A percentile compares a stretch with the other conserved stretches of the same genome.
Conservation (phyloP, 1,140 invertebrate genomes). For the Oedothorax gibbosus region DNA sequence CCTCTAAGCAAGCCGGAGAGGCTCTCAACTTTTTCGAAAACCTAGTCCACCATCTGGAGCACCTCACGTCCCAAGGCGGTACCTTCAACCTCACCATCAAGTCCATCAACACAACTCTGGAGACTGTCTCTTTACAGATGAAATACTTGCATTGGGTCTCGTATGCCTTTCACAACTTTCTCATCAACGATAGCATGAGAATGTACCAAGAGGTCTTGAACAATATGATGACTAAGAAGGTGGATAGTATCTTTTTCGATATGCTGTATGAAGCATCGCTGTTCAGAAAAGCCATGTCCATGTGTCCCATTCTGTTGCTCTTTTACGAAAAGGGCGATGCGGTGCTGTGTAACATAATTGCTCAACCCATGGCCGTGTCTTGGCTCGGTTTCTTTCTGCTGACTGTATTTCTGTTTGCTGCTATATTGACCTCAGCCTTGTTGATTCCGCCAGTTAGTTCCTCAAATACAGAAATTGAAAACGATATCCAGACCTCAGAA, state of each 20-base stretch:
- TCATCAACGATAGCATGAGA: neutral
- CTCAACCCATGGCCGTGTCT: neutral
- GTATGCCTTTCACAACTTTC: neutral
- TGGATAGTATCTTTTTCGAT: neutral
- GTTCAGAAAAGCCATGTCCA: constrained; percentile 8
- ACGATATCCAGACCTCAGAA: no score
- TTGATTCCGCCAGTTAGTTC: no score
- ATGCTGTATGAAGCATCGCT: neutral
- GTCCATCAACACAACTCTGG: neutral
- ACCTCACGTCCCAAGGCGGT: neutral
- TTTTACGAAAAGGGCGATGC: neutral
- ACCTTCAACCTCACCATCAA: neutral
- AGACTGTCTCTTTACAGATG: neutral
- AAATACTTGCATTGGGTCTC: neutral
- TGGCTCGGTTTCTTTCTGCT: constrained; percentile 12
- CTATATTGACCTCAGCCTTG: neutral
- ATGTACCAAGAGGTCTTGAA: neutral
- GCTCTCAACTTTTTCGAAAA: neutral
- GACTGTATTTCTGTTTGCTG: neutral
- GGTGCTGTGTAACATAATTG: neutral
- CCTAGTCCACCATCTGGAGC: neutral
- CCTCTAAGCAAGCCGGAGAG: neutral
- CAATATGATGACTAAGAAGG: neutral
- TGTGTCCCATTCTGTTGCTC: neutral
- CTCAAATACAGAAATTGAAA: no score